These are phyloP conservation scores for Ciconia maguari DNA, from an alignment of 2,113 vertebrate genomes.

Conservation along the genomic window DNA sequence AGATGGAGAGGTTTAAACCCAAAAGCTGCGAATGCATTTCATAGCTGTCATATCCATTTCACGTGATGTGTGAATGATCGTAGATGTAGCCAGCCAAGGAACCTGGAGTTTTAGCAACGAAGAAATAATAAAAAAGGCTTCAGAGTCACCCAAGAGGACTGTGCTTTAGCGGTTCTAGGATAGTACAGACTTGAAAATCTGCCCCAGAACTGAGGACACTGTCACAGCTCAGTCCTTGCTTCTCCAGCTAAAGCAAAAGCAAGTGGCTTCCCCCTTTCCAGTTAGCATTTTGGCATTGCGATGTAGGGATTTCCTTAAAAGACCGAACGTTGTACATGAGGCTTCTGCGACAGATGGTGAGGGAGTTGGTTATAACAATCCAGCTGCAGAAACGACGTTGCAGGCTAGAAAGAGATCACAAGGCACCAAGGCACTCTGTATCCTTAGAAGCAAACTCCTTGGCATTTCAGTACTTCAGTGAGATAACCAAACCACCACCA, in stretches of 20 bases:
- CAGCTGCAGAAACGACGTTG: not conserved
- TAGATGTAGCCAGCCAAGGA: not conserved
- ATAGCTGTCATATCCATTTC: not conserved
- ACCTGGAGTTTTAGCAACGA: not conserved
- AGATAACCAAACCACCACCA: not conserved
- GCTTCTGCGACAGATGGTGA: not conserved
- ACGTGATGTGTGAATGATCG: not conserved
- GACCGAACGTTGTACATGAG: rapidly evolving
- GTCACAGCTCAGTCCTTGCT: not conserved
- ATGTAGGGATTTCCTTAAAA: not conserved
- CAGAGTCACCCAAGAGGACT: not conserved
- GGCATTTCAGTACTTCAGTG: not conserved
- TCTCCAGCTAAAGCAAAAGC: not conserved
- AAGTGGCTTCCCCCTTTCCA: not conserved
- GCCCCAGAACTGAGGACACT: not conserved
- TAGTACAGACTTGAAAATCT: not conserved
- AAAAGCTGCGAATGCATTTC: not conserved
- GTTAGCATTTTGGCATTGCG: not conserved
- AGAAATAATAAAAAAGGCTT: not conserved
- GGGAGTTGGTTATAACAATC: not conserved
- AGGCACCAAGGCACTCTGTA: not conserved
- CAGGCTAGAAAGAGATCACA: not conserved
- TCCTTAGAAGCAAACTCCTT: not conserved
- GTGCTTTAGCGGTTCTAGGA: not conserved
- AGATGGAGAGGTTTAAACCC: not conserved